phyloP scores from a whole-genome alignment of 2,797 vertebrate species.

The Mormyrops boulengeri region DNA sequence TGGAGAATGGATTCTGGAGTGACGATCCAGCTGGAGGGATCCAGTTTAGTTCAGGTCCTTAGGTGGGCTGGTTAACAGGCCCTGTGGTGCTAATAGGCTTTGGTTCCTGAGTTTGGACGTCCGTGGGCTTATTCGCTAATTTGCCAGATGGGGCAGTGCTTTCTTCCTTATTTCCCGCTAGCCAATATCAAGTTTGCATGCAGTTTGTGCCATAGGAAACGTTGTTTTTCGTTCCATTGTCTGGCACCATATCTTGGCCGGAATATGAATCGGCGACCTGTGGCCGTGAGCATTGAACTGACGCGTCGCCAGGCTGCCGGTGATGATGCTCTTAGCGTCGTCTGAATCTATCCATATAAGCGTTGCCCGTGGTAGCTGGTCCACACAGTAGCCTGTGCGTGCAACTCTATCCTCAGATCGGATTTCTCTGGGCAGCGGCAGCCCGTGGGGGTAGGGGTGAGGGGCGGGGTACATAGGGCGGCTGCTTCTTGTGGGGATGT shows the following conservation, averaged over 20 bases:
- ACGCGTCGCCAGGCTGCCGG: background rate
- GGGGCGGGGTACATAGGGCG: conserved; percentile 13
- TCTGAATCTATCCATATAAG: background rate
- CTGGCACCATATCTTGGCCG: background rate
- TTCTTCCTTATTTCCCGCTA: background rate
- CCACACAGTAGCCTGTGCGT: conserved; percentile 48
- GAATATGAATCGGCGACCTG: background rate
- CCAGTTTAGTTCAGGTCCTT: background rate
- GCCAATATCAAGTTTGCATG: background rate
- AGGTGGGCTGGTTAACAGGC: background rate
- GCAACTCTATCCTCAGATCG: conserved; percentile 62
- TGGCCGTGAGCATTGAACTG: background rate
- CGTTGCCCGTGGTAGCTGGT: conserved; percentile 10
- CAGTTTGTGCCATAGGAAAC: background rate
- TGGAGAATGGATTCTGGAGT: background rate
- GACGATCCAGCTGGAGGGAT: background rate
- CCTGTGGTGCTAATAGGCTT: background rate
- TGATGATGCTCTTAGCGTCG: background rate
- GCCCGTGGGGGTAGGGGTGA: conserved; percentile 18
- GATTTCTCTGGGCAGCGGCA: conserved; percentile 58
- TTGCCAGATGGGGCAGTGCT: background rate
- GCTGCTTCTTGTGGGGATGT: conserved; percentile 39
- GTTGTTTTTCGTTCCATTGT: background rate
- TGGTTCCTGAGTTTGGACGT: background rate
- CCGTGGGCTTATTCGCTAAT: background rate